Conservation (phyloP, 2,797 vertebrate species). For the Trichosurus vulpecula region DNA sequence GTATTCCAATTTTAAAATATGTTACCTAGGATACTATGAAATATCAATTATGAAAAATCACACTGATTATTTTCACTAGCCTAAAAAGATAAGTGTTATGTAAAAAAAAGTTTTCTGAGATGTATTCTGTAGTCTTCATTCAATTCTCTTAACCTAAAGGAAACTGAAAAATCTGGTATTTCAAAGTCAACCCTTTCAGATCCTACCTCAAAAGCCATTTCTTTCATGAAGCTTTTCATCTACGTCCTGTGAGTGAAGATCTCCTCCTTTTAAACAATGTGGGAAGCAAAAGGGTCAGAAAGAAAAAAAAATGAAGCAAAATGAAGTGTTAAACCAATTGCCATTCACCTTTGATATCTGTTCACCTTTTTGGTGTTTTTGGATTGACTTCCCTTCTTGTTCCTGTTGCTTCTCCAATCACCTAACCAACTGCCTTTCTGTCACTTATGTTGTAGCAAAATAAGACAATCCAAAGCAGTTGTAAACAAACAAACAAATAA, state of each 20-base stretch:
- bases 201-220: background rate
- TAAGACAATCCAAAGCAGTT: too few relatives aligned
- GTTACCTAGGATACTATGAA: background rate
- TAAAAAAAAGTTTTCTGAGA: background rate
- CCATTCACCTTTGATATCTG: background rate
- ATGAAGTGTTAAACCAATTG: background rate
- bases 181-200: constrained; percentile 9
- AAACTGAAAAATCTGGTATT: background rate
- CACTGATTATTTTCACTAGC: constrained; percentile 47
- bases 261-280: background rate
- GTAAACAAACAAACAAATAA: background rate
- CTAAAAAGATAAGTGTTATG: constrained; percentile 20
- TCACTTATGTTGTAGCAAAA: background rate
- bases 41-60: constrained; percentile 14
- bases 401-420: background rate
- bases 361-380: background rate
- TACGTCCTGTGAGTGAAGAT: background rate
- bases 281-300: background rate
- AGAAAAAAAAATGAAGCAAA: background rate
- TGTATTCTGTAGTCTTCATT: background rate
- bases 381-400: background rate
- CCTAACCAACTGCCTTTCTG: background rate
- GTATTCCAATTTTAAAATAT: background rate
- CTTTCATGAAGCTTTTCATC: background rate
- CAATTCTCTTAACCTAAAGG: background rate